Evolutionary conservation across 2,888 invertebrate species (phyloP), one percentile per base, ranked within the genome.

Genomic region (Athalia rosae): DNA sequence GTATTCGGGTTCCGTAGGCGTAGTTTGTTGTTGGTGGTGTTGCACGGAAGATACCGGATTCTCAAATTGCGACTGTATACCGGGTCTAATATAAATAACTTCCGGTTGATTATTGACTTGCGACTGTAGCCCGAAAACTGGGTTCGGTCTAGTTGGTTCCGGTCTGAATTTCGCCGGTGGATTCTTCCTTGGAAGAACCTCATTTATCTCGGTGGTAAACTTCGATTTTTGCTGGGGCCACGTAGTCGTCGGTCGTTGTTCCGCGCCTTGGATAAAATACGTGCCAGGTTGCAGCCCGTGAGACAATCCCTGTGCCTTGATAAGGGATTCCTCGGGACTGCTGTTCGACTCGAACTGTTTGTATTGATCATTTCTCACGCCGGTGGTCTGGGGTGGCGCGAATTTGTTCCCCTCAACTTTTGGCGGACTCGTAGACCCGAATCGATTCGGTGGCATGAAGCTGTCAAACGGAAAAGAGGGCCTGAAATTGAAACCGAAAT

Each of bases 131-230:
- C 15, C 79, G 79, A 76, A 81, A 41, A 79, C 15, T 1, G 73
- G 56, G 69, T 82, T 84, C 5, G 79, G 64, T 1, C 64, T 77
- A 3, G 69, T 43, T 7, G 74, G 5, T 8, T 85, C 85, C 13
- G 83, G 84, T 76, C 81, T 84, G 79, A 89, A 88, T 63, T 88
- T 88, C 0, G 82, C 77, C 8, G 87, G 88, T 4, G 84, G 85
- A 77, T 86, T 87, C 0, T 84, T 81, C 4, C 87, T 84, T 0
- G 88, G 89, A 13, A 89, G 79, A 0, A 89, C 89, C 64, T 89
- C 88, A 79, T 89, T 89, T 53, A 87, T 87, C 47, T 87, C 87
- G 3, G 86, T 81, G 0, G 84, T 78, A 9, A 84, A 85, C 73
- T 86, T 86, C n/a, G 73, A 82, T 73, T 85, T 86, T 56, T 50